Conservation (phyloP, 1,140 invertebrate species). For the Apis cerana region DNA sequence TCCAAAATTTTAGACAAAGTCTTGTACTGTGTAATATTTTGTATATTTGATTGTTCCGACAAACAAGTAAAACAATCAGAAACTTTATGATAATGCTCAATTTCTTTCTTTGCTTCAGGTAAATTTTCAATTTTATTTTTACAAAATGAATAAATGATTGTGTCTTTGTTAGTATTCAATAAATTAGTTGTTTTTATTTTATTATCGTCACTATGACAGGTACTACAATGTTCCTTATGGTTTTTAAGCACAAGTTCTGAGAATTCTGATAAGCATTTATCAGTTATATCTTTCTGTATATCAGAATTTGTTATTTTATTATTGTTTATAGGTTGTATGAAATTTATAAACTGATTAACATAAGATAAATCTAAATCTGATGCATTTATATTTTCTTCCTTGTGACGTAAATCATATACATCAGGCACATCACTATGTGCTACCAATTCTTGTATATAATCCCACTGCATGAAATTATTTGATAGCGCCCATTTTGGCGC, state of each 20-base stretch:
- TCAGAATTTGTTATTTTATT: constrained; percentile 39
- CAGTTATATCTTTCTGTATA: constrained; percentile 11
- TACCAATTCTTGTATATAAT: constrained; percentile 70
- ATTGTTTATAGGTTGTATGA: constrained; percentile 23
- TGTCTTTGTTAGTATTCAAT: constrained; percentile 22
- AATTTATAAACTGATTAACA: constrained; percentile 40
- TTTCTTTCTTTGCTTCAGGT: not conserved
- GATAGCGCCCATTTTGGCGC: constrained; percentile 76
- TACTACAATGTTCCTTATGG: constrained; percentile 40
- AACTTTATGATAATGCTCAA: constrained; percentile 14
- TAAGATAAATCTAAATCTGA: constrained; percentile 35
- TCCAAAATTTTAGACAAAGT: constrained; percentile 36
- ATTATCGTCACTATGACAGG: constrained; percentile 25
- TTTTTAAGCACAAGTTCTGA: constrained; percentile 12
- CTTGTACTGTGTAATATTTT: constrained; percentile 19
- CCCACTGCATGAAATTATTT: constrained; percentile 67
- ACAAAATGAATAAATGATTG: not conserved
- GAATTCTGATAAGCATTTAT: constrained; percentile 38
- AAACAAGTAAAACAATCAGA: constrained; percentile 18
- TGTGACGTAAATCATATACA: constrained; percentile 33
- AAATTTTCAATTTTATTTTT: constrained; percentile 28
- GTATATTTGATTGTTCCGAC: constrained; percentile 22
- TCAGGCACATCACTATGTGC: constrained; percentile 59
- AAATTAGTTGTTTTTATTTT: constrained; percentile 27
- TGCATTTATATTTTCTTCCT: constrained; percentile 44